Conservation (phyloP, 1,140 invertebrate species). For the Platorchestia sp. region DNA sequence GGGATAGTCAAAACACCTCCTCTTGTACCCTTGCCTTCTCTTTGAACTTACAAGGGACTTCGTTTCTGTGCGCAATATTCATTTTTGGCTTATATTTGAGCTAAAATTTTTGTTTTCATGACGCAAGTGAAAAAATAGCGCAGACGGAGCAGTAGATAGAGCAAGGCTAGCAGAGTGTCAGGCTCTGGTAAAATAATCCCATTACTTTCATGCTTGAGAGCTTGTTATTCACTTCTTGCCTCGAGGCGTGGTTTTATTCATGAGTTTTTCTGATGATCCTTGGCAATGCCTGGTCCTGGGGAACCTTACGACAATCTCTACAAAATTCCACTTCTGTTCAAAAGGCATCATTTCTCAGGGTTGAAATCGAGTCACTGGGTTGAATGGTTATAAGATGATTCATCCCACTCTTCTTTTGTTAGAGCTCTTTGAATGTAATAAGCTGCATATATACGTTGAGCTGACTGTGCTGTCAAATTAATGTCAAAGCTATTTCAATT, state of each 20-base stretch:
- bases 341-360: not conserved
- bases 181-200: not conserved
- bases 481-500: not conserved
- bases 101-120: not conserved
- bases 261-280: not conserved
- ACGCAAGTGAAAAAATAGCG: not conserved
- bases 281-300: too few relatives aligned
- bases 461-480: not conserved
- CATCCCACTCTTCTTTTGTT: not conserved
- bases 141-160: not conserved
- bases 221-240: not conserved
- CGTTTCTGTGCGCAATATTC: not conserved
- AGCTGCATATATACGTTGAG: not conserved
- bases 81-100: not conserved
- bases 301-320: not conserved
- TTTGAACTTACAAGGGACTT: not conserved
- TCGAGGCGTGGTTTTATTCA: not conserved
- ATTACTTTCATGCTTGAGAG: not conserved
- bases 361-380: not conserved
- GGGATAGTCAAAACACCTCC: not conserved
- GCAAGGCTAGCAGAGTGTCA: not conserved
- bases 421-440: not conserved
- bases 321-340: not conserved
- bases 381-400: not conserved
- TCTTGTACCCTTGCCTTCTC: not conserved